A percentile compares a stretch with the other conserved stretches of the same genome.
These are phyloP conservation scores for Aldrovandia affinis DNA, from an alignment of 2,797 vertebrate genomes.

Conservation along the genomic window DNA sequence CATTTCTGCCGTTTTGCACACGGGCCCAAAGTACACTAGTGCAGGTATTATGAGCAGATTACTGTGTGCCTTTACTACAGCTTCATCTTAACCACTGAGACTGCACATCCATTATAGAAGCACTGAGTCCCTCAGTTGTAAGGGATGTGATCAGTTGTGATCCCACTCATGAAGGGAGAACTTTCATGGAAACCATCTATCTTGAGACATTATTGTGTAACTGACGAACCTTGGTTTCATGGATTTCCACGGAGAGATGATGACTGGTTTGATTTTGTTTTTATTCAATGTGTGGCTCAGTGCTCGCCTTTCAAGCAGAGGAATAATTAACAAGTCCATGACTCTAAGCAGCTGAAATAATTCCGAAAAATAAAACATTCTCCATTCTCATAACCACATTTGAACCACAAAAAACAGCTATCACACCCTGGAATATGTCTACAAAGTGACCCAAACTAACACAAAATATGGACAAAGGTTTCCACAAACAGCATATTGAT, in stretches of 20 bases:
- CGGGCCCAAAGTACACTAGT: too few relatives aligned
- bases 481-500: not conserved
- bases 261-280: slow-evolving; percentile 3
- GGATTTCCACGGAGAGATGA: not conserved
- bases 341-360: not conserved
- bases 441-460: not conserved
- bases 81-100: not conserved
- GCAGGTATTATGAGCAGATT: too few relatives aligned
- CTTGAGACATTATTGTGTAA: not conserved
- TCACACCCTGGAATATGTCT: not conserved
- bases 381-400: not conserved
- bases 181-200: slow-evolving; percentile 13
- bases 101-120: not conserved
- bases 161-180: not conserved
- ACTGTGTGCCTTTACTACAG: too few relatives aligned
- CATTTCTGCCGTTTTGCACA: too few relatives aligned
- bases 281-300: not conserved
- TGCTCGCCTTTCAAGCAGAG: not conserved
- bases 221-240: not conserved
- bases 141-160: not conserved
- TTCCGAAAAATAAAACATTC: not conserved
- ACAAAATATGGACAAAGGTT: not conserved
- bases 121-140: not conserved
- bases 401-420: too few relatives aligned
- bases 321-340: not conserved